These are phyloP conservation scores for Morinoia aosen DNA, from an alignment of 2,888 invertebrate species.

Conservation along the genomic window DNA sequence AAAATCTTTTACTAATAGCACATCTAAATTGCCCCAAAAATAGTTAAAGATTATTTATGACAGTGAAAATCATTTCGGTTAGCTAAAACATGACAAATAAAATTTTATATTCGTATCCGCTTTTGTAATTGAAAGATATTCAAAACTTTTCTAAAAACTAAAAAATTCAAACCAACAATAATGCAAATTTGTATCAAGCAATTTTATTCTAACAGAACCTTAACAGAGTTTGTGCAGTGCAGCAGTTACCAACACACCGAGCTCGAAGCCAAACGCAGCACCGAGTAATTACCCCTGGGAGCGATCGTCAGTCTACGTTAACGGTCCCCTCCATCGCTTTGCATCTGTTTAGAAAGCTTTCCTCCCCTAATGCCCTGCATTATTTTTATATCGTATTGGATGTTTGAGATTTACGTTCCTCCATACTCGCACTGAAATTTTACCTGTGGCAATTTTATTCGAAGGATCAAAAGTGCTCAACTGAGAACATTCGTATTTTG, in stretches of 20 bases:
- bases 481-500: background rate
- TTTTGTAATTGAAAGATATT: too few relatives aligned
- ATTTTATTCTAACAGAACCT: background rate
- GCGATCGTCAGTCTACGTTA: background rate
- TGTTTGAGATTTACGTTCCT: background rate
- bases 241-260: background rate
- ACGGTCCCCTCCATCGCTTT: background rate
- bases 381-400: background rate
- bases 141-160: background rate
- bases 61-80: too few relatives aligned
- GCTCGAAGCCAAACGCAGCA: background rate
- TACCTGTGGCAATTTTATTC: background rate
- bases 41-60: too few relatives aligned
- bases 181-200: background rate
- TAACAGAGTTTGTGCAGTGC: background rate
- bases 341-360: background rate
- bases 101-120: too few relatives aligned
- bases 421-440: background rate
- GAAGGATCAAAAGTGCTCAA: background rate
- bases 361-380: background rate
- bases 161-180: background rate
- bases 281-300: background rate
- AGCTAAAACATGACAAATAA: too few relatives aligned
- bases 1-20: too few relatives aligned
- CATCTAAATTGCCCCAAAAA: too few relatives aligned